phyloP scores from a whole-genome alignment of 2,113 vertebrate genomes.

The Myotis yumanensis region DNA sequence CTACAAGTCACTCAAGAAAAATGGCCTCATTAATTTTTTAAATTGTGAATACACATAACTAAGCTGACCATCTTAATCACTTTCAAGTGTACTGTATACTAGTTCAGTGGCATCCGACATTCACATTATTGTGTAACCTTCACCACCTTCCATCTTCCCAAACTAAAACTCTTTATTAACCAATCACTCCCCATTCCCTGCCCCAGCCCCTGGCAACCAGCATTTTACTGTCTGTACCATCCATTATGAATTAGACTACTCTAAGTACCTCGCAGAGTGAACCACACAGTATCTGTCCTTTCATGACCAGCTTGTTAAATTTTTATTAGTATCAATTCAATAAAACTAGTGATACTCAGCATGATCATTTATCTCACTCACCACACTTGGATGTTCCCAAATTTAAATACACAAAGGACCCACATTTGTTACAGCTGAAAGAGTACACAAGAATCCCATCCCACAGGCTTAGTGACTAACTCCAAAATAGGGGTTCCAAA shows the following conservation, averaged over 20 bases:
- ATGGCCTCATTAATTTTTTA: neutral
- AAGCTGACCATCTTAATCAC: neutral
- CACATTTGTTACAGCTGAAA: neutral
- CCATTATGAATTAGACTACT: neutral
- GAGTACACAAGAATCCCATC: neutral
- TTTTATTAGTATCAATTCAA: neutral
- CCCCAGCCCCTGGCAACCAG: neutral
- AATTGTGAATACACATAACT: neutral
- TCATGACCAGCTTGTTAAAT: neutral
- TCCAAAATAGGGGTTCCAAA: neutral
- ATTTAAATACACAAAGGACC: neutral
- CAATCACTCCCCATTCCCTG: neutral
- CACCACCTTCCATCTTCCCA: neutral
- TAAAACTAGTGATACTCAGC: neutral
- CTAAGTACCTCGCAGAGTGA: neutral
- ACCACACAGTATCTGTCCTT: neutral
- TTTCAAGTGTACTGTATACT: neutral
- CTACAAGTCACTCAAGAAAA: neutral
- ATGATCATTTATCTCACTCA: neutral
- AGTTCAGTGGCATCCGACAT: neutral
- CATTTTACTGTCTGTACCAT: neutral
- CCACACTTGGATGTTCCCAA: neutral
- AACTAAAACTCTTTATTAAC: neutral
- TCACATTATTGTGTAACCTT: neutral
- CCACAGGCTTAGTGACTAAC: neutral